Evolutionary conservation across 2,888 invertebrate species (phyloP).

Genomic region (Gymnocheta viridis): DNA sequence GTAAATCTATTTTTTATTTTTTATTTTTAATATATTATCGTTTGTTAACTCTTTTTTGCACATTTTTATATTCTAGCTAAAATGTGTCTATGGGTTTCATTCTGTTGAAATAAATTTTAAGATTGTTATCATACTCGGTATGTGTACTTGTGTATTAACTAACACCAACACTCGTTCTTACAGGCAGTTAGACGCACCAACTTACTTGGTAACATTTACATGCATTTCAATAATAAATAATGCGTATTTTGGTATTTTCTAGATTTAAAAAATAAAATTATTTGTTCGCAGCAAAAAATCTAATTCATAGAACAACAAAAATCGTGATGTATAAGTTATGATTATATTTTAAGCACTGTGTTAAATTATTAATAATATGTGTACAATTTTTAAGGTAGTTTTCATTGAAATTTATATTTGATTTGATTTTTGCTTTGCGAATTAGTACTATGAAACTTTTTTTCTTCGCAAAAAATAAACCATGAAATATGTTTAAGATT

Average conservation of each 20-base stretch:
- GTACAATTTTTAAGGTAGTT: slow-evolving; percentile 57
- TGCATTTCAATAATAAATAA: slow-evolving; percentile 79
- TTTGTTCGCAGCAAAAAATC: slow-evolving; percentile 2
- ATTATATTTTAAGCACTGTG: slow-evolving; percentile 51
- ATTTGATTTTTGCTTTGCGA: slow-evolving; percentile 17
- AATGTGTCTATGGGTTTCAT: slow-evolving; percentile 36
- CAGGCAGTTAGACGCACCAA: slow-evolving; percentile 7
- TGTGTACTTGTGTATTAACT: not conserved
- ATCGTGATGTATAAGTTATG: slow-evolving; percentile 67
- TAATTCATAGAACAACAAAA: slow-evolving; percentile 39
- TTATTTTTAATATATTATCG: not conserved
- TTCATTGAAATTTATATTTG: slow-evolving; percentile 62
- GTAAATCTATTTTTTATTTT: not conserved
- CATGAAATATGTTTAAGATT: slow-evolving; percentile 57
- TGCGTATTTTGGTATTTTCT: slow-evolving; percentile 73
- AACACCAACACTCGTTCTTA: slow-evolving; percentile 38
- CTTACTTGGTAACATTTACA: slow-evolving; percentile 71
- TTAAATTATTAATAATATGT: slow-evolving; percentile 55
- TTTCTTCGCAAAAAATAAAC: not conserved
- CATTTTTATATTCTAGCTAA: slow-evolving; percentile 39
- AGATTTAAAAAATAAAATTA: slow-evolving; percentile 14
- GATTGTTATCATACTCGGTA: slow-evolving; percentile 57
- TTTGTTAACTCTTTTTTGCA: slow-evolving; percentile 15
- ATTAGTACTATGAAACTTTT: not conserved
- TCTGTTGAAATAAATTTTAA: slow-evolving; percentile 77